phyloP scores from a whole-genome alignment of 2,888 invertebrate genomes.

The Charanyca ferruginea region DNA sequence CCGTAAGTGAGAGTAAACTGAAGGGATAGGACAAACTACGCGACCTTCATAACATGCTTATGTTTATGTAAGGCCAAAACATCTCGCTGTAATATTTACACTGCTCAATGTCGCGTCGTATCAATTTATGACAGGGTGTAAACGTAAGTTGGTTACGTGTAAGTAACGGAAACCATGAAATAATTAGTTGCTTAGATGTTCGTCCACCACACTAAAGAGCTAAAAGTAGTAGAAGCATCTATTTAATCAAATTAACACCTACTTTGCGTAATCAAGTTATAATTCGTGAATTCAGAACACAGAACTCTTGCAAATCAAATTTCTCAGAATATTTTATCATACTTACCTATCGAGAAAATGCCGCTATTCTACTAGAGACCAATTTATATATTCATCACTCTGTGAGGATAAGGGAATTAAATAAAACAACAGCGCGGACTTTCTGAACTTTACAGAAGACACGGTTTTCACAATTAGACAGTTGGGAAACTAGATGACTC shows the following conservation, averaged over 20 bases:
- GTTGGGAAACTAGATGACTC: constrained; percentile 31
- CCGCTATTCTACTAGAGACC: constrained; percentile 62
- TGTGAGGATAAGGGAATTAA: constrained; percentile 64
- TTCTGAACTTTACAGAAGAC: constrained; percentile 49
- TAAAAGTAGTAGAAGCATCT: constrained; percentile 41
- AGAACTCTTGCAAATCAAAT: constrained; percentile 62
- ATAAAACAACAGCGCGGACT: constrained; percentile 64
- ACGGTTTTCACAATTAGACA: constrained; percentile 52
- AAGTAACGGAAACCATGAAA: constrained; percentile 39
- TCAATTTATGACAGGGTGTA: neutral
- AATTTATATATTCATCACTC: constrained; percentile 74
- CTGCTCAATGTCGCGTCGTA: constrained; percentile 8
- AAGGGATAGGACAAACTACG: constrained; percentile 11
- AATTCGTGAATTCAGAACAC: constrained; percentile 51
- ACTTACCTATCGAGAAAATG: constrained; percentile 50
- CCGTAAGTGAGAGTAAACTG: constrained; percentile 24
- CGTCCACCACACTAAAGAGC: constrained; percentile 15
- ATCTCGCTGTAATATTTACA: constrained; percentile 23
- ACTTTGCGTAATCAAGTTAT: constrained; percentile 52
- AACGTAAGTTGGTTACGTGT: constrained; percentile 22
- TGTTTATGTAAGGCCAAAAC: constrained; percentile 19
- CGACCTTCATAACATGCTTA: constrained; percentile 21
- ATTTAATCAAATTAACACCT: constrained; percentile 39
- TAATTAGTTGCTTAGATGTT: constrained; percentile 14
- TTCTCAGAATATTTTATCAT: constrained; percentile 60